Percentiles rank a stretch among this genome's conserved stretches.
Evolutionary conservation across 1,140 invertebrate species (phyloP).

Genomic region (Cherax quadricarinatus): DNA sequence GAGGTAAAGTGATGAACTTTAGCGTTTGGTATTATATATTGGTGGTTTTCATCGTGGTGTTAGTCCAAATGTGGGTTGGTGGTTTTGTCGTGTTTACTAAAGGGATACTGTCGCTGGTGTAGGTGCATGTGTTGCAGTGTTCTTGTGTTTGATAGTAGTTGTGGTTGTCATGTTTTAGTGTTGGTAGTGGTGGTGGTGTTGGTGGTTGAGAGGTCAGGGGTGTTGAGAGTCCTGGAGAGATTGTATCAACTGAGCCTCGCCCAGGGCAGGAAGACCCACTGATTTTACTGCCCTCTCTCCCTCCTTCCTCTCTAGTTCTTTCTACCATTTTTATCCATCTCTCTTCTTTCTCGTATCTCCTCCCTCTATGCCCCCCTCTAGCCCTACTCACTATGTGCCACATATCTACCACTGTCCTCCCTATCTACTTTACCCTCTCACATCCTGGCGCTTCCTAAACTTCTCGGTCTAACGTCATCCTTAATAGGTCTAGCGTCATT

Average conservation of each 20-base stretch:
- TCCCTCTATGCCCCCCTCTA: background rate
- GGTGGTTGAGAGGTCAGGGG: background rate
- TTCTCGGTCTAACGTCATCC: too few relatives aligned
- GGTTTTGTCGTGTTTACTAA: too few relatives aligned
- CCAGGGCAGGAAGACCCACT: conserved; percentile 28
- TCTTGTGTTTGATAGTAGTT: background rate
- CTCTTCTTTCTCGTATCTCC: background rate
- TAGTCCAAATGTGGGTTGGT: too few relatives aligned
- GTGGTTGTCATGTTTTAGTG: background rate
- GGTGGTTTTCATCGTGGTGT: background rate
- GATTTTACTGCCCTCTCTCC: background rate
- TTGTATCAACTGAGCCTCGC: conserved; percentile 42
- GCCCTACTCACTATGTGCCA: too few relatives aligned
- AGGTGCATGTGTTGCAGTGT: too few relatives aligned
- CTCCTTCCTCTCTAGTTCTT: background rate
- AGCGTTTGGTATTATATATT: background rate
- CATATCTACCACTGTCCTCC: background rate
- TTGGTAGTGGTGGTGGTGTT: background rate
- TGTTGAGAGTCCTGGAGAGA: conserved; percentile 3
- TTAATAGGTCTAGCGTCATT: too few relatives aligned
- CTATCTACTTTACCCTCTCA: too few relatives aligned
- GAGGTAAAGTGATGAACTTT: background rate
- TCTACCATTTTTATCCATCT: background rate
- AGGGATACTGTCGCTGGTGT: too few relatives aligned
- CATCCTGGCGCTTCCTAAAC: too few relatives aligned